Percentiles rank a stretch among this genome's conserved stretches.
phyloP scores from a whole-genome alignment of 2,888 invertebrate genomes.

The Sycophila texana region DNA sequence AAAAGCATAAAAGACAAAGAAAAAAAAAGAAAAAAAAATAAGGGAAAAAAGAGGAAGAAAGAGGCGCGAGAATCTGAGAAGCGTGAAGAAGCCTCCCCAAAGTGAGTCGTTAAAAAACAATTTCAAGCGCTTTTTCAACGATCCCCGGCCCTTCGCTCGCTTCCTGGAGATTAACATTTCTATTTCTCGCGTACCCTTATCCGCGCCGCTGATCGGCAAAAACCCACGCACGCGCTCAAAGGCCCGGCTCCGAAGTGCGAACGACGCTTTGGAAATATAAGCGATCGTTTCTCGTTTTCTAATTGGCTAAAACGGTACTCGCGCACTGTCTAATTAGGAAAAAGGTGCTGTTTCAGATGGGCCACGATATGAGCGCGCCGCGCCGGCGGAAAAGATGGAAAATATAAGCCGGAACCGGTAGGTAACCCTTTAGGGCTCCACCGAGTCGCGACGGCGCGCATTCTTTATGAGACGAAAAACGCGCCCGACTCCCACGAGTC shows the following conservation, averaged over 20 bases:
- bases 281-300: constrained; percentile 33
- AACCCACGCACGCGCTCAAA: neutral
- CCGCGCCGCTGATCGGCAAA: constrained; percentile 12
- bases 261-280: constrained; percentile 24
- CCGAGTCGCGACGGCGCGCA: neutral
- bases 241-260: constrained; percentile 1
- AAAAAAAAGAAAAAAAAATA: too few relatives aligned
- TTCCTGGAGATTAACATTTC: constrained; percentile 11
- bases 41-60: too few relatives aligned
- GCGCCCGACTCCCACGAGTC: neutral
- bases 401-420: neutral
- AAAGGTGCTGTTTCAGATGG: constrained; percentile 8
- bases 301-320: constrained; percentile 20
- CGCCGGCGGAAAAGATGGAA: neutral
- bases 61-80: too few relatives aligned
- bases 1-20: neutral
- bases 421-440: neutral
- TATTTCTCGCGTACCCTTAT: constrained; percentile 11
- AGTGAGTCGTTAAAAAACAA: neutral
- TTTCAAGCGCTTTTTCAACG: neutral
- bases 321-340: constrained; percentile 15
- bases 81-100: neutral
- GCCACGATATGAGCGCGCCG: neutral
- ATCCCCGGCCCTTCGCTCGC: neutral
- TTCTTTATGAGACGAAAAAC: constrained; percentile 1